Evolutionary conservation across 2,113 vertebrate species (phyloP).

Genomic region (Calyptomena viridis): DNA sequence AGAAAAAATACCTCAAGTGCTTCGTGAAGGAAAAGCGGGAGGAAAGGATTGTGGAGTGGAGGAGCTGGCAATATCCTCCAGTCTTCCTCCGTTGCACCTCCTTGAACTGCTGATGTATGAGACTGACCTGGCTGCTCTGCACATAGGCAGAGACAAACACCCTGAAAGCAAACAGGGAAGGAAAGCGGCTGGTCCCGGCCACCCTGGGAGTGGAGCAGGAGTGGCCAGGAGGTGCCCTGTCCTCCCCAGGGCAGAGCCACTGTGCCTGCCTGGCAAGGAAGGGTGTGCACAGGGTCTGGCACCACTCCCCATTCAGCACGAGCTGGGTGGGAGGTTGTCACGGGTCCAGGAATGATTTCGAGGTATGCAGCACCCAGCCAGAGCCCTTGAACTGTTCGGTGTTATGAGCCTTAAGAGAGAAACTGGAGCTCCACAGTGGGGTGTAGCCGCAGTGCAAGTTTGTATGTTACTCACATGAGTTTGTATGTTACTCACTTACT

Average conservation of each 20-base stretch:
- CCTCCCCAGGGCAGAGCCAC: background rate
- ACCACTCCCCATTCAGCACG: background rate
- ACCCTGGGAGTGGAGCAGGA: background rate
- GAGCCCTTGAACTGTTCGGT: rapidly evolving
- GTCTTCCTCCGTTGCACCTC: background rate
- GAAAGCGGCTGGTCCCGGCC: background rate
- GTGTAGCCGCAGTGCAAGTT: background rate
- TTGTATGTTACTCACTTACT: rapidly evolving
- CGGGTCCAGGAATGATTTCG: background rate
- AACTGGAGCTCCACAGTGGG: rapidly evolving
- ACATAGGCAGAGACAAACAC: background rate
- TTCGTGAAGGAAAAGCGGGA: background rate
- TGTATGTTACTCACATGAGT: background rate
- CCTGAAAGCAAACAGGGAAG: constrained; percentile 64
- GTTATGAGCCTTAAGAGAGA: rapidly evolving
- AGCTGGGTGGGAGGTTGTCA: background rate
- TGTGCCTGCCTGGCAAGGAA: rapidly evolving
- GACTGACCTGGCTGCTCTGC: background rate
- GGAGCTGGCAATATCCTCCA: background rate
- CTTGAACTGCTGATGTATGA: background rate
- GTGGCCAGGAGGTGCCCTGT: background rate
- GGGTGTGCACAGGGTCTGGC: background rate
- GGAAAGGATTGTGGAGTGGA: background rate
- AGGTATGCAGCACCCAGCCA: background rate
- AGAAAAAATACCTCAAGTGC: background rate